Percentiles rank a stretch among this genome's conserved stretches.
Conservation (phyloP, 2,888 invertebrate species). For the Drosophila tripunctata region DNA sequence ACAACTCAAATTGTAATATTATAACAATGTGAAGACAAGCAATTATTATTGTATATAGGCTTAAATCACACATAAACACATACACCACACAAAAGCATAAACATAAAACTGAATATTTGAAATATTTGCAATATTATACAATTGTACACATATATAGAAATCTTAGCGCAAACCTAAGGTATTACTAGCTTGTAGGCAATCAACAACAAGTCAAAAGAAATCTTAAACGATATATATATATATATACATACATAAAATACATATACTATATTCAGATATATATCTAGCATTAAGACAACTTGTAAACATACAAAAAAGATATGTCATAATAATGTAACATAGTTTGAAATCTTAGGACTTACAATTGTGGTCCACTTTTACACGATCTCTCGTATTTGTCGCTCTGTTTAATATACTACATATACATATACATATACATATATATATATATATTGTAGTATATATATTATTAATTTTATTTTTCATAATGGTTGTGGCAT, state of each 20-base stretch:
- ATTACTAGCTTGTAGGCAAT: slow-evolving; percentile 81
- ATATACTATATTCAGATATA: slow-evolving; percentile 1
- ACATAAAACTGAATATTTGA: slow-evolving; percentile 62
- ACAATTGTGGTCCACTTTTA: slow-evolving; percentile 54
- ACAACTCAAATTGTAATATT: slow-evolving; percentile 81
- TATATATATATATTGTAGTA: slow-evolving; percentile 19
- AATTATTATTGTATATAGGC: slow-evolving; percentile 68
- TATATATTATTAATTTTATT: slow-evolving; percentile 32
- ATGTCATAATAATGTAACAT: slow-evolving; percentile 56
- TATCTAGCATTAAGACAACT: slow-evolving; percentile 17
- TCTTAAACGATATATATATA: slow-evolving; percentile 42
- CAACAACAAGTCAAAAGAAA: slow-evolving; percentile 73
- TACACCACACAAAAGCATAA: slow-evolving; percentile 27
- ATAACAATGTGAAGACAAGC: slow-evolving; percentile 64
- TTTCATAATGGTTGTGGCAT: slow-evolving; percentile 43
- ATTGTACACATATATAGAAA: slow-evolving; percentile 69
- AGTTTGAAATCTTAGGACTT: slow-evolving; percentile 64
- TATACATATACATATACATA: slow-evolving; percentile 30
- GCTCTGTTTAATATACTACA: slow-evolving; percentile 43
- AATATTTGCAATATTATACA: slow-evolving; percentile 73
- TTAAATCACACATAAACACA: slow-evolving; percentile 23
- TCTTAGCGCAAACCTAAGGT: slow-evolving; percentile 78
- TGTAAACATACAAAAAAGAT: slow-evolving; percentile 16
- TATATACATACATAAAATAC: too few relatives aligned
- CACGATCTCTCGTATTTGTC: slow-evolving; percentile 73